These are phyloP conservation scores for Gymnoscopelus microlampas DNA, from an alignment of 2,797 vertebrate species.

Conservation along the genomic window DNA sequence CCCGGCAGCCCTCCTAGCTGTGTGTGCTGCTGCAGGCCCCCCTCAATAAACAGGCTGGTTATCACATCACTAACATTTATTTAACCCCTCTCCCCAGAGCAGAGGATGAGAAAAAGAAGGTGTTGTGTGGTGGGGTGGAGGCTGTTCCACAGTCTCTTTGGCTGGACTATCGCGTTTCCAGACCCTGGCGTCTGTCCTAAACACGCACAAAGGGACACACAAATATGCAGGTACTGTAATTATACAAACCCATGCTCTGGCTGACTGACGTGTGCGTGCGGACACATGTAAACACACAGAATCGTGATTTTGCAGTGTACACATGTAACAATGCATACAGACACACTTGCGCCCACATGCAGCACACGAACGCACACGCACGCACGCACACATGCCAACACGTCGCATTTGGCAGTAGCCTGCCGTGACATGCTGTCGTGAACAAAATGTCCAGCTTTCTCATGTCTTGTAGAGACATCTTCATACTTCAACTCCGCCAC, in stretches of 20 bases:
- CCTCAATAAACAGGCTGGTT: slow-evolving; percentile 96
- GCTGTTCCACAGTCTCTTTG: slow-evolving; percentile 75
- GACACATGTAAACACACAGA: slow-evolving; percentile 9
- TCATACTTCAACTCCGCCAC: slow-evolving; percentile 39
- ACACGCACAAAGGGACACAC: background rate
- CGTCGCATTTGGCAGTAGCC: no score
- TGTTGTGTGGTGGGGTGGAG: slow-evolving; percentile 68
- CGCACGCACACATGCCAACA: no score
- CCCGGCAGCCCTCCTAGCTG: slow-evolving; percentile 80
- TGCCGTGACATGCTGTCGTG: no score
- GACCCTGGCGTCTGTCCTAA: slow-evolving; percentile 48
- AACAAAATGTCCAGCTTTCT: slow-evolving; percentile 29
- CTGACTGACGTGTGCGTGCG: background rate
- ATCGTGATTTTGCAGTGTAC: no score
- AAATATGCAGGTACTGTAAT: slow-evolving; percentile 1
- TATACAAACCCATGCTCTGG: background rate
- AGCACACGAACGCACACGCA: no score
- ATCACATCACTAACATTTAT: slow-evolving; percentile 99
- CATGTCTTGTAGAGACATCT: slow-evolving; percentile 33
- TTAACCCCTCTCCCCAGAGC: slow-evolving; percentile 93
- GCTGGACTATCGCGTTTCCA: slow-evolving; percentile 84
- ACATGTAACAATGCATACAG: no score
- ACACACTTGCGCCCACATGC: no score
- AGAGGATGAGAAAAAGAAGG: slow-evolving; percentile 80
- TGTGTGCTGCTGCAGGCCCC: slow-evolving; percentile 66